Evolutionary conservation across 2,113 vertebrate genomes (phyloP), one percentile per base, ranked within the genome.

Genomic region (Chloroceryle aenea): DNA sequence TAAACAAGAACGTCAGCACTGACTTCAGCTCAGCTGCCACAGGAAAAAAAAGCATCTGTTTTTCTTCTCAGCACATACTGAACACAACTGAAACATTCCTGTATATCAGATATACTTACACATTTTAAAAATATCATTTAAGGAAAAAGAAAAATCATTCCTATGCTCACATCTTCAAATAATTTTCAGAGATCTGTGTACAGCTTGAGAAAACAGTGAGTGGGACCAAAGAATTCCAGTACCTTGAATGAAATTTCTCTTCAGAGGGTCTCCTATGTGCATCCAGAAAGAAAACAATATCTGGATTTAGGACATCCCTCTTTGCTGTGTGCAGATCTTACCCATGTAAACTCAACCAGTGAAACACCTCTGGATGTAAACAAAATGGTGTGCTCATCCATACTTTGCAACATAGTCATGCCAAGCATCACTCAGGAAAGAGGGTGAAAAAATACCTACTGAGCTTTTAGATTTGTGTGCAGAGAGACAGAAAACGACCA

Each of bases 1-100:
- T 94, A 94, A 96, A 95, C 90, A 94, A 84, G 21, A 61, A 83
- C 25, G 1, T 84, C 92, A 95, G 76, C 86, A 58, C 40, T 94
- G 85, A 93, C 85, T 96, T 79, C 76, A 96, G 71, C 87, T 95
- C 95, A 91, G 89, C 89, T 92, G 87, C 86, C 78, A 67, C 74
- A 73, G n/a, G 58, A 76, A 81, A 62, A 71, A 76, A 87, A 47
- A 50, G 29, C 42, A 36, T 68, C 47, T 82, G 36, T 92, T 87
- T 88, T 87, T 67, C 61, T 66, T 72, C 36, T 73, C 84, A 45
- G 80, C 48, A 58, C 63, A 45, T 20, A 55, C 16, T 59, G 63
- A 80, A 80, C 38, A 58, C 29, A 36, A 69, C 30, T 32, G 38
- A 87, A 58, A 84, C 1, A 0, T 15, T 36, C 45, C 34, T 42